Conservation (phyloP, 2,888 invertebrate species). For the Diadegma fenestrale region DNA sequence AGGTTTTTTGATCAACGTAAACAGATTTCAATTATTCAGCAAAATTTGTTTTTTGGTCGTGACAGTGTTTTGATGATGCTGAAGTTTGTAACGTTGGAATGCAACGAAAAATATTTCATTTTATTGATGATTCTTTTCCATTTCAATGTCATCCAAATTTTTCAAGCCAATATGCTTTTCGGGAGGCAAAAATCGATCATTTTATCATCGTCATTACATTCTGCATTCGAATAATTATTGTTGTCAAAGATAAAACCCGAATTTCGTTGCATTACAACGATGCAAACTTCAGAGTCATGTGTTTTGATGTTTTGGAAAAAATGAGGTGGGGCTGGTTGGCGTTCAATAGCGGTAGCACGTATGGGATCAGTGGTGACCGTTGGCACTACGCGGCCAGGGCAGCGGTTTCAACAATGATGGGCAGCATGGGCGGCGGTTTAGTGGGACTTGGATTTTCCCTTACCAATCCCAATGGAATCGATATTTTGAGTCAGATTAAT, state of each 20-base stretch:
- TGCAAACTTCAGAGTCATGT: no score
- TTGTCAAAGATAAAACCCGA: no score
- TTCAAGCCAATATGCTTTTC: no score
- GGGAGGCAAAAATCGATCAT: no score
- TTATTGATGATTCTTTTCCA: no score
- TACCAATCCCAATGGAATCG: conserved; percentile 89
- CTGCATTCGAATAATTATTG: no score
- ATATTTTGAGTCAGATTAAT: conserved; percentile 95
- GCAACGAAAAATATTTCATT: no score
- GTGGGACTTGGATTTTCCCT: conserved; percentile 87
- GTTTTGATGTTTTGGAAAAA: neutral
- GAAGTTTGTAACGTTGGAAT: no score
- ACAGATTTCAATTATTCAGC: neutral
- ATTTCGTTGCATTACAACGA: no score
- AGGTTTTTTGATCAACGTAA: neutral
- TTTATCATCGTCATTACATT: no score
- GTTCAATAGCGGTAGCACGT: conserved; percentile 96
- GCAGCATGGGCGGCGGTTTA: conserved; percentile 95
- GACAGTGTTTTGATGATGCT: neutral
- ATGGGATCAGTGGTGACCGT: conserved; percentile 92
- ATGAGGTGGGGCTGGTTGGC: conserved; percentile 96
- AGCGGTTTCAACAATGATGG: conserved; percentile 95
- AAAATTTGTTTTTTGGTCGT: neutral
- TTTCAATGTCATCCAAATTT: no score
- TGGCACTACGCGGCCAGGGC: conserved; percentile 97